These are phyloP conservation scores for Thoracochromis brauschi DNA, from an alignment of 2,113 vertebrate genomes.

Conservation along the genomic window DNA sequence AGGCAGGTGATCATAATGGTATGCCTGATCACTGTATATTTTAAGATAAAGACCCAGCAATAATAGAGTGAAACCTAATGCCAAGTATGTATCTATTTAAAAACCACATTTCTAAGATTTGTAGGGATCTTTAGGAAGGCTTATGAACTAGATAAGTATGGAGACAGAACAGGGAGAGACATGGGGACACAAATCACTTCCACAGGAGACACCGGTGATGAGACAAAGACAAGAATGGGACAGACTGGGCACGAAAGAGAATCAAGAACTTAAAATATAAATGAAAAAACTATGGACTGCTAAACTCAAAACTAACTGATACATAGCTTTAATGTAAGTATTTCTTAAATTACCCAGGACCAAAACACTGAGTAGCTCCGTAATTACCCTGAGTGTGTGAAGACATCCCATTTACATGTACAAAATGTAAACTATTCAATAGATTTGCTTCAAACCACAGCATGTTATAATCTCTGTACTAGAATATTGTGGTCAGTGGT, in stretches of 20 bases:
- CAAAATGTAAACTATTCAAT: not conserved
- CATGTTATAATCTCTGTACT: not conserved
- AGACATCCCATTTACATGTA: not conserved
- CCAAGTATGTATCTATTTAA: not conserved
- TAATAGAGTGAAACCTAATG: not conserved
- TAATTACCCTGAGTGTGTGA: not conserved
- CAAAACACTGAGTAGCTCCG: not conserved
- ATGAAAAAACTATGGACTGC: fast-evolving
- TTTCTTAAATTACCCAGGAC: not conserved
- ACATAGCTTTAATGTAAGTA: not conserved
- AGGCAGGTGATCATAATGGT: not conserved
- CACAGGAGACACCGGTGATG: not conserved
- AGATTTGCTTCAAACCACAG: not conserved
- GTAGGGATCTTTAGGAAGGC: not conserved
- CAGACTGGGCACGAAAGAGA: not conserved
- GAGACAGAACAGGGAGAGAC: not conserved
- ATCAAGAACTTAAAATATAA: not conserved
- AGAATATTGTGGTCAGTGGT: not conserved
- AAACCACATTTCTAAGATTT: not conserved
- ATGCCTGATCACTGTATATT: not conserved
- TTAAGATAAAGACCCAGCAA: not conserved
- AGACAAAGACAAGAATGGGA: not conserved
- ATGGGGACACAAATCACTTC: not conserved
- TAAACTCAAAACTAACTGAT: not conserved
- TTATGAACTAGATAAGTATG: not conserved